Evolutionary conservation across 2,113 vertebrate species (phyloP), one percentile per base, ranked within the genome.

Genomic region (Corydoras maculifer): DNA sequence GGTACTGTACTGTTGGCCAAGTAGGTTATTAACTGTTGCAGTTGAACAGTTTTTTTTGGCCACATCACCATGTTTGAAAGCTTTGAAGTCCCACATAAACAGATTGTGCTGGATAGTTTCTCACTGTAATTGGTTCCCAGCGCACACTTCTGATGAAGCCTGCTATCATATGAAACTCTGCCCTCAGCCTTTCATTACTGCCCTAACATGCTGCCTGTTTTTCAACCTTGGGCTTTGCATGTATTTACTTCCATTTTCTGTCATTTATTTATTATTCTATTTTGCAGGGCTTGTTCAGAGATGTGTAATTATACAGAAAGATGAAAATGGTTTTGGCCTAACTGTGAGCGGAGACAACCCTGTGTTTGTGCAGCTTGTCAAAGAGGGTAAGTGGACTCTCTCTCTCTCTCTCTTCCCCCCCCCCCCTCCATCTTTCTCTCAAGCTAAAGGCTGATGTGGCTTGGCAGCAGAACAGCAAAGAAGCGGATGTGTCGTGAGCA

Each of bases 341-440:
- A 43, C 35, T 5, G 35, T 43, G 35, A 43, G 35, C 15, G 1
- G 97, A 84, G 96, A 99, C 91, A 99, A 99, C 81, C 97, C 97
- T 12, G 97, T 99, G 83, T 99, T 98, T 82, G 97, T 98, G 79
- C 97, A 99, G 88, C 95, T 97, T 2, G 96, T 99, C 76, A 98
- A 93, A 86, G 93, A 98, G 92, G 94, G 97, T 95, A 82, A 92
- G 78, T 71, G 32, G 49, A 13, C 14, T n/a, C 54, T 43, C 43
- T 55, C 68, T 15, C n/a, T 8, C 4, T 43, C 48, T 61, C 14
- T 63, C 15, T 43, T 5, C 35, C 48, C 54, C 14, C 58, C 15
- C 18, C 18, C 18, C 18, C 18, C 18, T 25, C 18, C 18, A 25
- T 25, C 18, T 25, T 25, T 9, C 54, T 64, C 54, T 43, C 9